Conservation (phyloP, 2,113 vertebrate species). For the Pipa parva region DNA sequence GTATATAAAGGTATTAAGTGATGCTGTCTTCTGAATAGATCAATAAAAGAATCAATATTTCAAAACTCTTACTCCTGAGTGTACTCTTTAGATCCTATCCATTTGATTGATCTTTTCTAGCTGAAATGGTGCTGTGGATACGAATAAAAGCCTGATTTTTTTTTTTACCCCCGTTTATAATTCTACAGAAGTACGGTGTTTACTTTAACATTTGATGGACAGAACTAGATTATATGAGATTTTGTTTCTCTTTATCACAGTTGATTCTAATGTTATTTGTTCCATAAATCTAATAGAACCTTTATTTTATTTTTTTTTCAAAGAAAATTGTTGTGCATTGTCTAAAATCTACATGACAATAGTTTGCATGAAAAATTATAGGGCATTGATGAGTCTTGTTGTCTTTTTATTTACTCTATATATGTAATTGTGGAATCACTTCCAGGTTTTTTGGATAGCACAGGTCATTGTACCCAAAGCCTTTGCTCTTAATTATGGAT, state of each 20-base stretch:
- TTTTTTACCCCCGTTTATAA: neutral
- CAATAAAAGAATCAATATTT: slow-evolving; percentile 26
- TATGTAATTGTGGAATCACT: no score
- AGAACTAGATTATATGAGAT: neutral
- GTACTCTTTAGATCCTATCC: slow-evolving; percentile 32
- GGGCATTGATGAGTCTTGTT: no score
- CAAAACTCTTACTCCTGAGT: slow-evolving; percentile 19
- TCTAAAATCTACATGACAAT: no score
- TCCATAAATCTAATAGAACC: neutral
- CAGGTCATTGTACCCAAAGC: no score
- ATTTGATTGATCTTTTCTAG: slow-evolving; percentile 27
- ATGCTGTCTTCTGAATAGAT: slow-evolving; percentile 28
- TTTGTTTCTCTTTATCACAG: neutral
- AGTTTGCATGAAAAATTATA: no score
- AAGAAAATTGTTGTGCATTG: no score
- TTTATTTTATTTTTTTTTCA: no score
- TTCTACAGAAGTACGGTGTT: neutral
- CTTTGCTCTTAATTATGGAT: no score
- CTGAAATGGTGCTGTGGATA: slow-evolving; percentile 8
- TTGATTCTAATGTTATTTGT: neutral
- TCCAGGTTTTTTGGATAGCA: no score
- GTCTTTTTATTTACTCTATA: no score
- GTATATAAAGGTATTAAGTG: slow-evolving; percentile 34
- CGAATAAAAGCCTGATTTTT: neutral
- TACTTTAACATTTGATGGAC: neutral